Base-by-base conservation (phyloP, 2,113 vertebrate species). In the Oplegnathus fasciatus region DNA sequence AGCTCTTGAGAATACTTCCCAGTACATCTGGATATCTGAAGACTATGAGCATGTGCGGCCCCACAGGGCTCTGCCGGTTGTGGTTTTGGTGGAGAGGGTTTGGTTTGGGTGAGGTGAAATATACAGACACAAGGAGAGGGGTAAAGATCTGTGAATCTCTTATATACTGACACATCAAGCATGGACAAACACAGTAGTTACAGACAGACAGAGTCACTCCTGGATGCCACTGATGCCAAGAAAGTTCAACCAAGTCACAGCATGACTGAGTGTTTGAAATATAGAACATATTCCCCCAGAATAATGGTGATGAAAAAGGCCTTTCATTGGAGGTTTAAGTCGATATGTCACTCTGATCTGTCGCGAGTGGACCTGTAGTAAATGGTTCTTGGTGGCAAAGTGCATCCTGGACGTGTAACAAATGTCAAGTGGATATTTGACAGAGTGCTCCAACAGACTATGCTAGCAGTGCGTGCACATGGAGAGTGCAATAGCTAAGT, bases 391-490 rank as follows among this genome's bases (percentile, higher is more conserved):
- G 85, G 85, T 83, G 86, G 55, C 78, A 85, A 88, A 82, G 86
- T 93, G 91, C 94, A 95, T 95, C 94, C 93, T 77, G 88, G 85
- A 88, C 71, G 80, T 80, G 86, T 83, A 83, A 92, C 84, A 88
- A 91, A 92, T 94, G 94, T 92, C 93, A 92, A 92, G 94, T 95
- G 94, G 93, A 94, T 94, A 94, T 93, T 91, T 82, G 89, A 93
- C 83, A 86, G 84, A 94, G 94, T 94, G 93, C 92, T 94, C 88
- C 84, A 91, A 94, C 90, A 93, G 92, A 93, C 95, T 96, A 96
- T 83, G 88, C 94, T 95, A 96, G 94, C 90, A 85, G 94, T 93
- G 93, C 54, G 80, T 55, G 90, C 91, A 94, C 86, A 89, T 89
- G 88, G 88, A 91, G 91, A 94, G 94, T 94, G 93, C 85, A 84